Conservation (phyloP, 2,888 invertebrate genomes). For the Pteria penguin region DNA sequence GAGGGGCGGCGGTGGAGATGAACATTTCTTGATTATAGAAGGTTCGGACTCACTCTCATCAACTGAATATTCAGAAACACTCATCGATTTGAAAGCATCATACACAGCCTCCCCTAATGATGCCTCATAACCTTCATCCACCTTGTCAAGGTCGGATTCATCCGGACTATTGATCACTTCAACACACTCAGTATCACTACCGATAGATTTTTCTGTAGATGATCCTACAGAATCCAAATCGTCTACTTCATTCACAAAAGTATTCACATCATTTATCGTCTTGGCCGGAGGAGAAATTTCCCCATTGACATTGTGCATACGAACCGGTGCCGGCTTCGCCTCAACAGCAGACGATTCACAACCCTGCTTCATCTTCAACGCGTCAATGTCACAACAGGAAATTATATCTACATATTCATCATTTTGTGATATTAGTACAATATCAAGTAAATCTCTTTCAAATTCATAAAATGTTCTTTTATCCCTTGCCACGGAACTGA, state of each 20-base stretch:
- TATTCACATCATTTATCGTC: neutral
- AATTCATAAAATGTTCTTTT: neutral
- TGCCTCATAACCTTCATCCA: constrained; percentile 44
- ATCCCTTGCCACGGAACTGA: constrained; percentile 43
- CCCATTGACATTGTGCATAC: neutral
- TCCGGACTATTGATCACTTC: constrained; percentile 63
- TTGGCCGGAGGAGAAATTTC: neutral
- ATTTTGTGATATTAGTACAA: neutral
- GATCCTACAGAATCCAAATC: constrained; percentile 57
- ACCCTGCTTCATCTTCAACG: neutral
- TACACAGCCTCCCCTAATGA: constrained; percentile 22
- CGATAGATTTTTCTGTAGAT: constrained; percentile 41
- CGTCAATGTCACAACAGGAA: too few species aligned
- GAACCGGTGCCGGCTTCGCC: neutral
- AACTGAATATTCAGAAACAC: neutral
- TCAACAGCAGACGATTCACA: neutral
- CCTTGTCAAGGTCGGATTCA: constrained; percentile 44
- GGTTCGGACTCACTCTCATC: neutral
- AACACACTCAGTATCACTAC: constrained; percentile 51
- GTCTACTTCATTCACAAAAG: constrained; percentile 71
- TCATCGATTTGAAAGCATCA: constrained; percentile 22
- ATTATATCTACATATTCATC: too few species aligned
- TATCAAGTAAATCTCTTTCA: neutral
- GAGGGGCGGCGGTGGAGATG: neutral
- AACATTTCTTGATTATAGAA: neutral